phyloP scores from a whole-genome alignment of 1,140 invertebrate species.

The Thaumetopoea pityocampa region DNA sequence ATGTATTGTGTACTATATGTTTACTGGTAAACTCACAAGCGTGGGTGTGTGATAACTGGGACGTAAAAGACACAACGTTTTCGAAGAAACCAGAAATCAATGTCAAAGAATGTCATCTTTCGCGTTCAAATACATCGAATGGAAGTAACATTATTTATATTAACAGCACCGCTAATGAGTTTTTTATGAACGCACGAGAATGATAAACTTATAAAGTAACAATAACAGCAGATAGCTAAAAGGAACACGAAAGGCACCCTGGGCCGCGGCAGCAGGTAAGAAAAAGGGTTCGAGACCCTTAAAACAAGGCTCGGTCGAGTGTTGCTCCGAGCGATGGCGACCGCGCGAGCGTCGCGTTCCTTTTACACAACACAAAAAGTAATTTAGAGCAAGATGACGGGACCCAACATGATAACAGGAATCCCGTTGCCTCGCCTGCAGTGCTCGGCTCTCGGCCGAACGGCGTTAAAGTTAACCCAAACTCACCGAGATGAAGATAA shows the following conservation, averaged over 20 bases:
- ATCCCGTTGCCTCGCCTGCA: slow-evolving; percentile 66
- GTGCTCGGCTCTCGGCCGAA: slow-evolving; percentile 26
- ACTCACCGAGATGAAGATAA: slow-evolving; percentile 14
- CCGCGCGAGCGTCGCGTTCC: slow-evolving; percentile 41
- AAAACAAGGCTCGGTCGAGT: slow-evolving; percentile 45
- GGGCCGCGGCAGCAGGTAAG: slow-evolving; percentile 46
- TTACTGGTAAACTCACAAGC: too few relatives aligned
- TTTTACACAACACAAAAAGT: slow-evolving; percentile 58
- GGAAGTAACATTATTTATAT: too few relatives aligned
- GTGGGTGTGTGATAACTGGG: too few relatives aligned
- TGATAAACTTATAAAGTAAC: slow-evolving; percentile 18
- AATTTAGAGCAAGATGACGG: slow-evolving; percentile 58
- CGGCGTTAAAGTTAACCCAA: slow-evolving; percentile 3
- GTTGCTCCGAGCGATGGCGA: slow-evolving; percentile 62
- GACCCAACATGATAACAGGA: slow-evolving; percentile 67
- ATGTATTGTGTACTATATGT: too few relatives aligned
- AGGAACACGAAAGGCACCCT: slow-evolving; percentile 10
- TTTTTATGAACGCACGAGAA: slow-evolving; percentile 1
- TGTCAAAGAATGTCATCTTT: too few relatives aligned
- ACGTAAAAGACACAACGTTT: too few relatives aligned
- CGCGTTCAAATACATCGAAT: too few relatives aligned
- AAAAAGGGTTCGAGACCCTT: slow-evolving; percentile 42
- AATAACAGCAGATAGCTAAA: slow-evolving; percentile 12
- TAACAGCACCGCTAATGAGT: neutral
- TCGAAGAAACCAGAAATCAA: too few relatives aligned